phyloP scores from a whole-genome alignment of 2,113 vertebrate species.

The Leiothrix lutea region DNA sequence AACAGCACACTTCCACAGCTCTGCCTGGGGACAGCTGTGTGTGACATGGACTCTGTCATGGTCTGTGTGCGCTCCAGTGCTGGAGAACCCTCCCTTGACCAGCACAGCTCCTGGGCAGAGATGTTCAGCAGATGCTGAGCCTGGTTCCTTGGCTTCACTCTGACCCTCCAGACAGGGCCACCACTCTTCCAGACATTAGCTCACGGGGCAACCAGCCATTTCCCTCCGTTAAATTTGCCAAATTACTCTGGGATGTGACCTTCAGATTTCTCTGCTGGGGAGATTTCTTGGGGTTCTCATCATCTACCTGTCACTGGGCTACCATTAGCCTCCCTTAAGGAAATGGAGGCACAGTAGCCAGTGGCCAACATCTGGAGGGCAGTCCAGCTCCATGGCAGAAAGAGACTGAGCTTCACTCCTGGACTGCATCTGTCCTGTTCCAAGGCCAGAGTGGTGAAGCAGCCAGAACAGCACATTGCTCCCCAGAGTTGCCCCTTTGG shows the following conservation, averaged over 20 bases:
- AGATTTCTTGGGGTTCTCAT: neutral
- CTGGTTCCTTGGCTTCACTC: neutral
- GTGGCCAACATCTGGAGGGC: neutral
- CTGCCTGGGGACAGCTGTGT: neutral
- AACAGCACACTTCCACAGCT: rapidly evolving
- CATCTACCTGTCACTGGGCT: neutral
- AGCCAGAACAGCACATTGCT: neutral
- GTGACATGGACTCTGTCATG: neutral
- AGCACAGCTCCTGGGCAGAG: neutral
- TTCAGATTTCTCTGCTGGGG: neutral
- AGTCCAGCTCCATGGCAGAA: neutral
- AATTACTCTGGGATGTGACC: neutral
- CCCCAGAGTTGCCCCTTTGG: neutral
- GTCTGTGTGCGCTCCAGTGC: neutral
- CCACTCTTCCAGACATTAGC: neutral
- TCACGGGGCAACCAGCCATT: neutral
- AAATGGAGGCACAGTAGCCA: neutral
- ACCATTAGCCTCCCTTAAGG: neutral
- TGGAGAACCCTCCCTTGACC: neutral
- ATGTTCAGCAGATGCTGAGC: rapidly evolving
- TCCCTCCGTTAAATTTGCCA: neutral
- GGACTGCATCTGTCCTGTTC: rapidly evolving
- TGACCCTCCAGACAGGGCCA: neutral
- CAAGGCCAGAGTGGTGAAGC: neutral
- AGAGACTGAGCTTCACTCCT: neutral